Evolutionary conservation across 2,888 invertebrate species (phyloP).

Genomic region (Drosophila aldrichi): DNA sequence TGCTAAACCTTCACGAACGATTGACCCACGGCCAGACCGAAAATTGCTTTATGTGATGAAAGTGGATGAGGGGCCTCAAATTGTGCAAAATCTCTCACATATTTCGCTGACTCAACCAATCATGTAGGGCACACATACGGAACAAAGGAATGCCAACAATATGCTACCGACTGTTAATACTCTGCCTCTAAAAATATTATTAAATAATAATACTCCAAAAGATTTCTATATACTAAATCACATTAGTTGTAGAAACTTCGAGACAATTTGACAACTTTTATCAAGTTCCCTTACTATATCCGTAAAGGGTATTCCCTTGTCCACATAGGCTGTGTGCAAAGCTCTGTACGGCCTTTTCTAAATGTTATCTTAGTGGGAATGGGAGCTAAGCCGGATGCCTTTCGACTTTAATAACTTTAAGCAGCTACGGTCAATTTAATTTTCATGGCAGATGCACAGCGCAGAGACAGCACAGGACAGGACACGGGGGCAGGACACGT

Average conservation of each 20-base stretch:
- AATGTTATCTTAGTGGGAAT: constrained; percentile 39
- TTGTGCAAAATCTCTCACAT: constrained; percentile 26
- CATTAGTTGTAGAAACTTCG: neutral
- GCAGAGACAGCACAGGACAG: constrained; percentile 19
- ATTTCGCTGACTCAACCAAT: constrained; percentile 49
- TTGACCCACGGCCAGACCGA: constrained; percentile 21
- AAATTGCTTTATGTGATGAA: neutral
- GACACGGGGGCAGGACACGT: constrained; percentile 6
- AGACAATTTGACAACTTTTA: too few relatives aligned
- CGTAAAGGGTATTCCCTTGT: constrained; percentile 18
- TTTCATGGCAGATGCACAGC: constrained; percentile 70
- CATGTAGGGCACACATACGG: neutral
- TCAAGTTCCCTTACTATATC: rapidly evolving
- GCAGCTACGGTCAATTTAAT: constrained; percentile 83
- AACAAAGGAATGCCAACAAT: neutral
- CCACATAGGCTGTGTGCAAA: neutral
- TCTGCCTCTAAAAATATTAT: neutral
- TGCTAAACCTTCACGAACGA: constrained; percentile 55
- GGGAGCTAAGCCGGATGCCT: constrained; percentile 30
- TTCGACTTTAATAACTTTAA: constrained; percentile 77
- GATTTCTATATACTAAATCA: neutral
- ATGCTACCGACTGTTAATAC: neutral
- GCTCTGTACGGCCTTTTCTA: constrained; percentile 22
- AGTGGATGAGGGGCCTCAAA: neutral
- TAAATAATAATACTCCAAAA: neutral